Percentiles rank a stretch among this genome's conserved stretches.
Conservation (phyloP, 2,888 invertebrate species). For the Campoplex nolae region DNA sequence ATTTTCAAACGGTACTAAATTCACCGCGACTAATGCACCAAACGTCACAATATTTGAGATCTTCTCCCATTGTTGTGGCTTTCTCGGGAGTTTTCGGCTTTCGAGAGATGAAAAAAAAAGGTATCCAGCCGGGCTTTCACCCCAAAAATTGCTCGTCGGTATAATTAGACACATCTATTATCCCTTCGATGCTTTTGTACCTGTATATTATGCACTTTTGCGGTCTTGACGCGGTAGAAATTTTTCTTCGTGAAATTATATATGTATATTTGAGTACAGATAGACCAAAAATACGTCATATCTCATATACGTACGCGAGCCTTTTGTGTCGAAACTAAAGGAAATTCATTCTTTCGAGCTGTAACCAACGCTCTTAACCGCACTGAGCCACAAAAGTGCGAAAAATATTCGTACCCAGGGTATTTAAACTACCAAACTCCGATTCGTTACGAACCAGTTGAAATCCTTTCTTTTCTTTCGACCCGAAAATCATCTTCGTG, state of each 20-base stretch:
- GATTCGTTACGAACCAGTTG: conserved; percentile 27
- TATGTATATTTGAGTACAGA: neutral
- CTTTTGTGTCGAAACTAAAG: conserved; percentile 45
- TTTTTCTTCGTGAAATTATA: neutral
- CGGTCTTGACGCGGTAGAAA: neutral
- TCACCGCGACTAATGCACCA: conserved; percentile 58
- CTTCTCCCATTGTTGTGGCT: conserved; percentile 64
- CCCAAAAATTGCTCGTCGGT: conserved; percentile 54
- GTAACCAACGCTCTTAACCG: conserved; percentile 28
- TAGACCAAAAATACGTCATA: conserved; percentile 36
- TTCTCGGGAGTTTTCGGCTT: conserved; percentile 38
- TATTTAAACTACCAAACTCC: conserved; percentile 29
- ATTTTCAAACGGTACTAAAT: conserved; percentile 43
- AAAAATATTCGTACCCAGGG: conserved; percentile 27
- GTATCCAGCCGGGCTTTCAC: conserved; percentile 50
- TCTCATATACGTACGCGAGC: conserved; percentile 11
- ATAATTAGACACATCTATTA: conserved; percentile 62
- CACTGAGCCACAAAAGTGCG: conserved; percentile 25
- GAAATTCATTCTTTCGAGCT: conserved; percentile 27
- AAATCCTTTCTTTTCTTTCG: conserved; percentile 12
- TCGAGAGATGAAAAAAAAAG: conserved; percentile 19
- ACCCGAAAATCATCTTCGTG: conserved; percentile 25
- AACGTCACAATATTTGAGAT: conserved; percentile 69
- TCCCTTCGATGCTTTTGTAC: conserved; percentile 32
- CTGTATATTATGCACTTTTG: conserved; percentile 9